Evolutionary conservation across 2,888 invertebrate species (phyloP), one percentile per base, ranked within the genome.

Genomic region (Apodemia zela): DNA sequence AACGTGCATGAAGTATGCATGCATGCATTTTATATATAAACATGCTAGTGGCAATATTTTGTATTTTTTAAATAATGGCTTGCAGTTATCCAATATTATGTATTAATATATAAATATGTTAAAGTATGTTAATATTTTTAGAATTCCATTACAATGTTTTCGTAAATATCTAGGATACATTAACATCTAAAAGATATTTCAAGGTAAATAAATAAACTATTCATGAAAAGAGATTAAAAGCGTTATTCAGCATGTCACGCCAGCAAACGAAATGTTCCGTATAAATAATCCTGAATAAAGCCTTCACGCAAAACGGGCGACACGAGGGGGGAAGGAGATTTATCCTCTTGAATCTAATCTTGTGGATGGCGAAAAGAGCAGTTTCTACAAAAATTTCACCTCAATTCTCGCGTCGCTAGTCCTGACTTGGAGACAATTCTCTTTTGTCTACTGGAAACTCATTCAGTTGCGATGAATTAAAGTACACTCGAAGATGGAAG

Each of bases 261-360:
- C 71, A 73, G 75, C 75, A 72, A 80, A 74, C 78, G 78, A 82
- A 83, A 86, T 85, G 84, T 82, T 85, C 81, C 78, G 79, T 84
- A 85, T 86, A 87, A 87, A 87, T 87, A 87, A 87, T 85, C 82
- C 79, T 68, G 82, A 81, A 85, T 86, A 86, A 85, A 87, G 86
- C 82, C 84, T 82, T 84, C 82, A 83, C 81, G 85, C 83, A 86
- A 84, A 85, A 82, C 78, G 83, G 80, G 81, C 74, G 80, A 84
- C 82, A 80, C 81, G 80, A 45, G 45, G 78, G 82, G 81, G 78
- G 79, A 76, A 78, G 80, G 77, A 86, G 87, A 90, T 89, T 88
- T 90, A 90, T 89, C 82, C 85, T 77, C 84, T 83, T 80, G 87
- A 87, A 88, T 89, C 84, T 89, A 89, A 89, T 89, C 87, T 89